Evolutionary conservation across 2,888 invertebrate species (phyloP), one percentile per base, ranked within the genome.

Genomic region (Drosophila quinaria): DNA sequence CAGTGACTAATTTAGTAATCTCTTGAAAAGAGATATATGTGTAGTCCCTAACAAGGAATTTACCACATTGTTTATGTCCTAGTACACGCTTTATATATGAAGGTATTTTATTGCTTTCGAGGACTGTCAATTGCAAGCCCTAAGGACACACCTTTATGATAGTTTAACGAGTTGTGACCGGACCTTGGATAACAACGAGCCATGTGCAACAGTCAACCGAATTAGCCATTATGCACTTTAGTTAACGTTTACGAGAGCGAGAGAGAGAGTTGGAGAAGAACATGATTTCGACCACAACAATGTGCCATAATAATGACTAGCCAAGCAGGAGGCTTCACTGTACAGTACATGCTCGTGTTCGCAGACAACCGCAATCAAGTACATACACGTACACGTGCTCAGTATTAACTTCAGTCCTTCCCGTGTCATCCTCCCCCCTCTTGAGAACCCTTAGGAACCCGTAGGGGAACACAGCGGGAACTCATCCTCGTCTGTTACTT

Each of bases 301-400:
- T 70, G 71, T 49, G 71, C 71, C 68, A 71, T 68, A 62, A 70
- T 70, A 74, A 74, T 66, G 67, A 63, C 66, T 44, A 41, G 44
- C 54, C 41, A 13, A 39, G 35, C 63, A 46, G 47, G 33, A 55
- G 42, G 42, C 62, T 67, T 52, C 50, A 60, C 70, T 70, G 50
- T 59, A 37, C 17, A 19, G 29, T 41, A 31, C 9, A 52, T 6
- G 22, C 42, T 33, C 15, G 31, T 19, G 33, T 19, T 55, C n/a
- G 33, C n/a, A 44, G 44, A 44, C 44, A 54, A 49, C 47, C 44
- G 37, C 65, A 60, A 65, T 50, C 49, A 47, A 42, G 15, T 46
- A 37, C 62, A 62, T 55, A 64, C 49, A 58, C 50, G 35, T 44
- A 52, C 50, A 60, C 29, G 42, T 39, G 29, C 56, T 37, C 42